Evolutionary conservation across 2,888 invertebrate genomes (phyloP).

Genomic region (Podotricha telesiphe): DNA sequence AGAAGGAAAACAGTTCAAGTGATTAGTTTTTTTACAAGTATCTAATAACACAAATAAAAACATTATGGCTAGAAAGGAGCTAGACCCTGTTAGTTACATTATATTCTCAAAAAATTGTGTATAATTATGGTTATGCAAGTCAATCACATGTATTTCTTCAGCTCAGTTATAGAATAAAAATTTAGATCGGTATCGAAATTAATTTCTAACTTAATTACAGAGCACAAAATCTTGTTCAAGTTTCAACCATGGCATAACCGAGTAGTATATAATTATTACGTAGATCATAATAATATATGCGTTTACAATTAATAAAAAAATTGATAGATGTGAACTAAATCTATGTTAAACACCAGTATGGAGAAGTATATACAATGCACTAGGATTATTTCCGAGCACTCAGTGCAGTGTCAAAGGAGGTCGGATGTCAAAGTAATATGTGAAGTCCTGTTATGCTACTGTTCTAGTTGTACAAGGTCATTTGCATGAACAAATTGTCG

Average conservation of each 20-base stretch:
- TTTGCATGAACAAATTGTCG: conserved; percentile 45
- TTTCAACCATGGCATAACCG: conserved; percentile 24
- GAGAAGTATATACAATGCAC: background rate
- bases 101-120: background rate
- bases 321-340: conserved; percentile 9
- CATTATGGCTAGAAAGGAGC: too few relatives aligned
- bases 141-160: conserved; percentile 2
- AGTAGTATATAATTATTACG: conserved; percentile 34
- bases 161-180: conserved; percentile 14
- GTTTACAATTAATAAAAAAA: conserved; percentile 20
- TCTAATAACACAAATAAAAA: too few relatives aligned
- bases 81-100: background rate
- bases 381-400: conserved; percentile 14
- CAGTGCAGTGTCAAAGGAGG: conserved; percentile 32
- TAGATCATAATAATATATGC: conserved; percentile 21
- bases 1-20: too few relatives aligned
- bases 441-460: conserved; percentile 39
- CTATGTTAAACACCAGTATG: background rate
- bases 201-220: background rate
- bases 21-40: too few relatives aligned
- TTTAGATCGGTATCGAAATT: background rate
- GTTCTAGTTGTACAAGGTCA: conserved; percentile 47
- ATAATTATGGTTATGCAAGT: background rate
- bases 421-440: conserved; percentile 31
- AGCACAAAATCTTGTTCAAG: background rate